Base-by-base conservation (phyloP, 2,113 vertebrate genomes). In the Heterotilapia buettikoferi region DNA sequence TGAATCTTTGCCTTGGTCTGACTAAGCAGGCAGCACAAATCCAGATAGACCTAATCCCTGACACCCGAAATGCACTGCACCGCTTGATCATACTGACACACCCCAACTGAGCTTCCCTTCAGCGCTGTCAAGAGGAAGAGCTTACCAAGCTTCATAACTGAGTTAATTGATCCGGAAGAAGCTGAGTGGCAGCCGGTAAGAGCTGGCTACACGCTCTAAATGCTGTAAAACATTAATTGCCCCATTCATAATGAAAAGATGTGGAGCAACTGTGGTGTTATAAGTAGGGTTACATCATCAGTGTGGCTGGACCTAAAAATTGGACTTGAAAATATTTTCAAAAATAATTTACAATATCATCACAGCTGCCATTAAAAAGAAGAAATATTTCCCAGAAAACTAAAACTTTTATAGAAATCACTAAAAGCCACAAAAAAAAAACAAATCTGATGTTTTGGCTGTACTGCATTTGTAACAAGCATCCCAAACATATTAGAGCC, bases 131-230 rank as follows among this genome's bases (percentile, higher is more conserved):
- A 80, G 83, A 76, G 38, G 26, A 89, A 43, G 24, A 84, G 91
- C 61, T 90, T 89, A 89, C 31, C 16, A 26, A 71, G 16, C 36
- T 82, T 84, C 43, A 80, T 50, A 86, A 89, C 63, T 16, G 5
- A 26, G 52, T 40, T 89, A 91, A 88, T 40, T 89, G 86, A 89
- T 90, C 83, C 24, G 2, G 88, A 91, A 87, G 54, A 90, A 24
- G 68, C 33, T 45, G n/a, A 82, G 53, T 19, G 6, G 13, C n/a
- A 79, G 43, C 9, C 13, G 18, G 59, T 24, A 6, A 81, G 16
- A 84, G 52, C 19, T 24, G 31, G 6, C 63, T 6, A 3, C 59
- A 82, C 19, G 50, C 53, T 80, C 29, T 31, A 43, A 73, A 83
- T 53, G 24, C 31, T 19, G 16, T 36, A 52, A 53, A 61, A 54